Base-by-base conservation (phyloP, 1,140 invertebrate species). In the Zaprionus gabonicus region DNA sequence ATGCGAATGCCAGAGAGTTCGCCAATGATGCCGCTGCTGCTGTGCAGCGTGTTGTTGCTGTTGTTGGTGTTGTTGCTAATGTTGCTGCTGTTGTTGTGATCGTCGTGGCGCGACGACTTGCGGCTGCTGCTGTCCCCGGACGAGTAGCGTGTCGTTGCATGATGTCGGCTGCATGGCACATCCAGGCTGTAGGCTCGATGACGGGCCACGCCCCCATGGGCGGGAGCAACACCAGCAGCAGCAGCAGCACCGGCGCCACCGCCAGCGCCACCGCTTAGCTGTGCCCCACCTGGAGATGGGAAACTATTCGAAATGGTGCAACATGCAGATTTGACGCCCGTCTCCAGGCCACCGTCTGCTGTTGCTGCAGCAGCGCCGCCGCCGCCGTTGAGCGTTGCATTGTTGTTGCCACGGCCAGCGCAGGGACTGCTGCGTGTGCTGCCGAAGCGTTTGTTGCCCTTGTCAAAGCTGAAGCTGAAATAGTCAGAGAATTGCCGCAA, bases 381-480 rank as follows among this genome's bases (percentile, higher is more conserved):
- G 13, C 23, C 56, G 3, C 31, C 71, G 9, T 41, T 31, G 27
- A 44, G 25, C 5, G 55, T 38, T 46, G 83, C 69, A 73, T 92
- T 92, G 38, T 92, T 92, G 65, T 91, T 91, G 72, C 78, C 75
- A 44, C 85, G 55, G 0, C 67, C 49, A 28, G 76, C 56, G 62
- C 81, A 92, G 6, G 90, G 81, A 65, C 77, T 91, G 69, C 84
- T 93, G 13, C 88, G 86, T 4, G 88, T 91, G 77, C 91, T 92
- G 67, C 84, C 90, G n/a, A 91, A 92, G 28, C 92, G 87, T 51
- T 93, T 92, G 65, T 85, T 80, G 65, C 78, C 72, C 65, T 93
- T 93, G 57, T 93, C 92, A 57, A 93, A 93, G 55, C 81, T 88
- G 53, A 93, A 92, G 76, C 91, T 85, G 27, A 93, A 92, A 36